Base-by-base conservation (phyloP, 2,888 invertebrate species). In the Caenorhabditis sp. region DNA sequence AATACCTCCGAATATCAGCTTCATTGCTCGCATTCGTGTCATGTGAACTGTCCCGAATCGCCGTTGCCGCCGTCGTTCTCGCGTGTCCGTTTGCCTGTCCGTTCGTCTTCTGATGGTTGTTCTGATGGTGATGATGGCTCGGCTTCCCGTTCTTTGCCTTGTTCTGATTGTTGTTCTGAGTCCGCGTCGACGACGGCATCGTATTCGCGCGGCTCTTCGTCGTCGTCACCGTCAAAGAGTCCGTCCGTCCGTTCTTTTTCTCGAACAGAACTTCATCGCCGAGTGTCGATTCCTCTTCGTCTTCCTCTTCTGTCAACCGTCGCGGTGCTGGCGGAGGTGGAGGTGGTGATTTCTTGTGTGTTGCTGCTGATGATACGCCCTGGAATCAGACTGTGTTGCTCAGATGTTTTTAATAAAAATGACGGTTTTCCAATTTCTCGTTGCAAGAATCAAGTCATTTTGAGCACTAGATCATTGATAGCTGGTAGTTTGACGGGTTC, bases 151-250 rank as follows among this genome's bases (percentile, higher is more conserved):
- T 58, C 13, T 45, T 26, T 73, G 65, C 11, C n/a, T n/a, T 65
- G 56, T 27, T 56, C 15, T 15, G 56, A 20, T 2, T 66, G 53
- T 22, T 58, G 30, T 55, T 71, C 24, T 56, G 63, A 56, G 13
- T 72, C n/a, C 48, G 45, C 27, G 68, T 20, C 26, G 70, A 35
- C 9, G 70, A 35, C 7, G 70, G 43, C 52, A 65, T 30, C n/a
- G 73, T 73, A 35, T 65, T 73, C 46, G 73, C 43, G 30, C 73
- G 73, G 2, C 65, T 58, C 45, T 73, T 72, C 45, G 63, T 58
- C 45, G 56, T 39, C 13, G 30, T 37, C 22, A 35, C 35, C 24
- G 73, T 59, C 30, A 72, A 37, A 2, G 72, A 72, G 35, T 72
- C 72, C 8, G 61, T 71, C 56, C 71, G 27, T 20, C 62, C 71